phyloP scores from a whole-genome alignment of 2,113 vertebrate species.

The Esox niger region DNA sequence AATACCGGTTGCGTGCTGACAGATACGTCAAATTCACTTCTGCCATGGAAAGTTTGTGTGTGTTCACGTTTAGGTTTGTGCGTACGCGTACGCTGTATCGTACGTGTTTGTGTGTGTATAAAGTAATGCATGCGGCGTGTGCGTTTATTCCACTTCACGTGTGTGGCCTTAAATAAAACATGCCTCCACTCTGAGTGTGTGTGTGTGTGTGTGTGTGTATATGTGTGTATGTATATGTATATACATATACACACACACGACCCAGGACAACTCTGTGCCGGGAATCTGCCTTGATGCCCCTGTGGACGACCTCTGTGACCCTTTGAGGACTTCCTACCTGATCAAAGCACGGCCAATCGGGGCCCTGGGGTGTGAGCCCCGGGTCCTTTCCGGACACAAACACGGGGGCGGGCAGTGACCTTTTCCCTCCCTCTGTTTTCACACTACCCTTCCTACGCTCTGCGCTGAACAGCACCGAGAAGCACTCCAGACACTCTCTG shows the following conservation, averaged over 20 bases:
- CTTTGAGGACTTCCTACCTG: conserved; percentile 42
- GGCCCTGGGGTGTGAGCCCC: conserved; percentile 38
- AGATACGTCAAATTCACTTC: background rate
- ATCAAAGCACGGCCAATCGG: conserved; percentile 53
- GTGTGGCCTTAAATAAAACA: background rate
- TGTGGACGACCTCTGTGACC: conserved; percentile 14
- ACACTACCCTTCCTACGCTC: conserved; percentile 19
- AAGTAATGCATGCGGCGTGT: background rate
- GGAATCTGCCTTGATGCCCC: conserved; percentile 11
- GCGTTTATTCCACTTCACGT: background rate
- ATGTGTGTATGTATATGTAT: too few relatives aligned
- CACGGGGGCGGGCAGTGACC: conserved; percentile 55
- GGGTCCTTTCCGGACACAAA: conserved; percentile 35
- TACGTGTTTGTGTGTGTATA: background rate
- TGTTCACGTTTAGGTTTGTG: too few relatives aligned
- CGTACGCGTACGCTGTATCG: too few relatives aligned
- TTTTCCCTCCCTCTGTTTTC: conserved; percentile 36
- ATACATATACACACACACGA: too few relatives aligned
- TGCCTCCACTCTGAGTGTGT: background rate
- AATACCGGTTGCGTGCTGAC: background rate
- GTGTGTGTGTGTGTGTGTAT: too few relatives aligned
- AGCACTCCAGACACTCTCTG: conserved; percentile 50
- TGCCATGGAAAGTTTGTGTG: background rate
- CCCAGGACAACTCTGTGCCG: background rate
- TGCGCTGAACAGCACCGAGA: conserved; percentile 53